phyloP scores from a whole-genome alignment of 1,140 invertebrate species.

The Tetramorium simillimum region DNA sequence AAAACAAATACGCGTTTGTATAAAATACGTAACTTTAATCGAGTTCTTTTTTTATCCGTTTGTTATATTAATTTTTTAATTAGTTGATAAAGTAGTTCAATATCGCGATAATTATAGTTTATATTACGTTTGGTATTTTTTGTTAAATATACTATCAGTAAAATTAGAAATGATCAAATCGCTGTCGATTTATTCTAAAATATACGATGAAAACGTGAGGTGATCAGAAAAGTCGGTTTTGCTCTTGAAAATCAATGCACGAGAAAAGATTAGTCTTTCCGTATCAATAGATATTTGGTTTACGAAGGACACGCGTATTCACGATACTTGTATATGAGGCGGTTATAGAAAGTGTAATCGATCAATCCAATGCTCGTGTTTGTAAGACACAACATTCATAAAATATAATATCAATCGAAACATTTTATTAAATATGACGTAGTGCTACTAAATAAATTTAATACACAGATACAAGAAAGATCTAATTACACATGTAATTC shows the following conservation, averaged over 20 bases:
- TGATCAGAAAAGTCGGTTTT: conserved; percentile 48
- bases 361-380: conserved; percentile 71
- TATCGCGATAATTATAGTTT: neutral
- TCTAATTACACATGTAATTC: neutral
- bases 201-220: conserved; percentile 36
- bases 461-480: neutral
- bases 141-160: neutral
- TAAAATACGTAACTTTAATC: neutral
- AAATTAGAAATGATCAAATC: conserved; percentile 31
- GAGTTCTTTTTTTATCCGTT: neutral
- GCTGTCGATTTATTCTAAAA: conserved; percentile 6
- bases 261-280: conserved; percentile 67
- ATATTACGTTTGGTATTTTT: neutral
- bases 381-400: neutral
- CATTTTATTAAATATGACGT: neutral
- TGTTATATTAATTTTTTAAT: conserved; percentile 1
- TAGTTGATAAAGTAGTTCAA: neutral
- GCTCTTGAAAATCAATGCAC: conserved; percentile 66
- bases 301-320: conserved; percentile 61
- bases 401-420: conserved; percentile 1
- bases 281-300: conserved; percentile 69
- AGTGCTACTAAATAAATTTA: neutral
- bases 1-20: neutral
- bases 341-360: conserved; percentile 68
- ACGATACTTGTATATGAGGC: conserved; percentile 61